Percentiles rank a stretch among this genome's conserved stretches.
phyloP scores from a whole-genome alignment of 2,888 invertebrate genomes.

The Polyploca ridens region DNA sequence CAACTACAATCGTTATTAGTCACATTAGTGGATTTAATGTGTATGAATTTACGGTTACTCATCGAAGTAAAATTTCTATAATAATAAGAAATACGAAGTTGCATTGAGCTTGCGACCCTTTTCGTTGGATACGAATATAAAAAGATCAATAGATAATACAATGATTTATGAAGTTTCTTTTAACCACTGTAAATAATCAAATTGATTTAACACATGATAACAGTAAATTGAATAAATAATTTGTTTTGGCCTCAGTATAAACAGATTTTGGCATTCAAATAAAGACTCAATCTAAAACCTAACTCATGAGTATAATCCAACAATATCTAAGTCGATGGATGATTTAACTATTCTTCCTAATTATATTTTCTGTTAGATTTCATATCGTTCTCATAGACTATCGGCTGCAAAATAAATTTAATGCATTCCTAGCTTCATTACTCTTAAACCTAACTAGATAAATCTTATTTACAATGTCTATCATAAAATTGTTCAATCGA shows the following conservation, averaged over 20 bases:
- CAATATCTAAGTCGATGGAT: constrained; percentile 63
- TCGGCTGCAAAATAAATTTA: constrained; percentile 77
- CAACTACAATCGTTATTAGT: too few relatives aligned
- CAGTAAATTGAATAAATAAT: constrained; percentile 52
- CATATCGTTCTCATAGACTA: constrained; percentile 68
- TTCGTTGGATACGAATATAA: constrained; percentile 1
- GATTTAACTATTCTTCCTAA: constrained; percentile 58
- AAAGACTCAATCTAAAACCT: constrained; percentile 59
- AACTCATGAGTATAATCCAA: constrained; percentile 70
- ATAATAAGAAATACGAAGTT: too few relatives aligned
- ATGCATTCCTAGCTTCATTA: constrained; percentile 78
- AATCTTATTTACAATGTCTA: constrained; percentile 79
- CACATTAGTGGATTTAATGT: too few relatives aligned
- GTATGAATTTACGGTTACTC: too few relatives aligned
- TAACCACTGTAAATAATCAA: constrained; percentile 15
- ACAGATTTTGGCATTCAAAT: constrained; percentile 70
- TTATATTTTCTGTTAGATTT: constrained; percentile 56
- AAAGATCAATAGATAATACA: background rate
- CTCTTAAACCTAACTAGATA: constrained; percentile 73
- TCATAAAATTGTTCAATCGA: constrained; percentile 73
- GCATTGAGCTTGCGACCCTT: background rate
- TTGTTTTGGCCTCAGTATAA: constrained; percentile 66
- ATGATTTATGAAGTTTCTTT: constrained; percentile 15
- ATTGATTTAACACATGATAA: constrained; percentile 27
- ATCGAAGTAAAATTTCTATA: too few relatives aligned